Percentiles rank a stretch among this genome's conserved stretches.
These are phyloP conservation scores for Latrodectus hesperus DNA, from an alignment of 2,888 invertebrate species.

Conservation along the genomic window DNA sequence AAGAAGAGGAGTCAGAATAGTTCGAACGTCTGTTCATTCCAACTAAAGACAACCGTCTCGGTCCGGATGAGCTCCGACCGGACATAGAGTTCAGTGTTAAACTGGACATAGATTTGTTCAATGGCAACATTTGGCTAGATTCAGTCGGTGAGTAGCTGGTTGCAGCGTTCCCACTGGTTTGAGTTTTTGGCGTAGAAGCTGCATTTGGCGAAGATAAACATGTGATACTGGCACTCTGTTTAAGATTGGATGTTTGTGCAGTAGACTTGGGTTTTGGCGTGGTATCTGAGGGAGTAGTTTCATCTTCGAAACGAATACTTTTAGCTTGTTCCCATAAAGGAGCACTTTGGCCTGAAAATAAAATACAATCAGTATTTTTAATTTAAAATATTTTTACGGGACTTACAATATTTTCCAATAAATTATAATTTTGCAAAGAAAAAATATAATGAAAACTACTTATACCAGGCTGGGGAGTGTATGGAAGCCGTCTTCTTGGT, in stretches of 20 bases:
- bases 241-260: constrained; percentile 33
- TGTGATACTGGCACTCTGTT: constrained; percentile 68
- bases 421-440: neutral
- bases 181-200: neutral
- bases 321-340: constrained; percentile 69
- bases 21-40: constrained; percentile 39
- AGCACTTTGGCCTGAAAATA: constrained; percentile 34
- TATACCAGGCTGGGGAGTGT: constrained; percentile 61
- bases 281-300: neutral
- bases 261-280: neutral
- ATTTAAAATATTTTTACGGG: neutral
- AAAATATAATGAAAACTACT: neutral
- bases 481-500: constrained; percentile 53
- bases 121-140: constrained; percentile 20
- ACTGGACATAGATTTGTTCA: constrained; percentile 63
- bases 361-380: no score
- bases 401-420: neutral
- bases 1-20: constrained; percentile 69
- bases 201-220: constrained; percentile 30
- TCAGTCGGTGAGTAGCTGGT: neutral
- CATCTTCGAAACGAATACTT: constrained; percentile 50
- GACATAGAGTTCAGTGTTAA: constrained; percentile 36
- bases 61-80: neutral
- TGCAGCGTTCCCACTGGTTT: neutral
- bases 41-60: constrained; percentile 49